Base-by-base conservation (phyloP, 2,113 vertebrate species). In the Poeciliopsis turrubarensis region DNA sequence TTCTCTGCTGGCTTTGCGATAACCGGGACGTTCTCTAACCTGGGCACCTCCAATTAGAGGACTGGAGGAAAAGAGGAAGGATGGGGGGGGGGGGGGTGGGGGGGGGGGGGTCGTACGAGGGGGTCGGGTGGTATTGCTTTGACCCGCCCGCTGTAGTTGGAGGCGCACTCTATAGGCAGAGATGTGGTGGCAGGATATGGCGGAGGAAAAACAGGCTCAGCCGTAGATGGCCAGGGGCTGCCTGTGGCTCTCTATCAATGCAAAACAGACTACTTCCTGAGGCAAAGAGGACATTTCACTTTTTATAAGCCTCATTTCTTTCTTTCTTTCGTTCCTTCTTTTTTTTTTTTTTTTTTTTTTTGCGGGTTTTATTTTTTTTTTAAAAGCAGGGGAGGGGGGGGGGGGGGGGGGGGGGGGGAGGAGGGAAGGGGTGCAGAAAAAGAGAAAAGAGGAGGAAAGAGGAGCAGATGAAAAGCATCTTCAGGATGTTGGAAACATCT, bases 401-500 rank as follows among this genome's bases (percentile, higher is more conserved):
- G 65, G 82, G 32, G 31, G 31, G 6, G 5, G 0, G 2, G 0
- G 32, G 32, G 32, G 32, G 32, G 1, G 0, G 7, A 11, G 32
- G 32, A 7, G 32, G 1, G 0, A 1, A 11, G 8, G 32, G 68
- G 57, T 39, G 39, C 69, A 82, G 60, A 73, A 68, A 95, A 89
- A 90, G 94, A 94, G 92, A 72, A 80, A 69, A 60, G 68, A 66
- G 69, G 66, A 70, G 68, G 93, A 94, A 93, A 89, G 93, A 94
- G 92, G 93, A 93, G 93, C 94, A 96, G 95, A 97, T 97, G 96
- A 97, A 97, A 97, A 96, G 96, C 95, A 95, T 97, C 96, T 96
- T 95, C 91, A 94, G 94, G 95, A 95, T 94, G 95, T 94, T 93
- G 94, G 88, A 96, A 97, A 98, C 97, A 98, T 99, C 97, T 98